These are phyloP conservation scores for Muscidifurax raptorellus DNA, from an alignment of 1,140 invertebrate genomes.

Conservation along the genomic window DNA sequence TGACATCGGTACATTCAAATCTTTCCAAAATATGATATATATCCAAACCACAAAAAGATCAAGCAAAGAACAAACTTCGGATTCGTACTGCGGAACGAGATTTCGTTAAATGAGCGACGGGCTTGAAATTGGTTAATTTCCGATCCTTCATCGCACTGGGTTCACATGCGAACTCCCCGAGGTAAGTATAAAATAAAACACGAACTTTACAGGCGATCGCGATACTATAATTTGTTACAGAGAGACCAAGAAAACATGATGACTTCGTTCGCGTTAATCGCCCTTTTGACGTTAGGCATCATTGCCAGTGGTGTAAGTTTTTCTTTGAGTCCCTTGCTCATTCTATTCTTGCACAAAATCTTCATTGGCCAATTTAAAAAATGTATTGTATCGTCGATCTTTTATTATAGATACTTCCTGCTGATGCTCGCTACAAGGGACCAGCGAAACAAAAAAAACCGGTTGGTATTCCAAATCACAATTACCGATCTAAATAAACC, in stretches of 20 bases:
- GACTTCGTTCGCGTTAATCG: not conserved
- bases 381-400: too few relatives aligned
- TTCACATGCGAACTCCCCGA: not conserved
- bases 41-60: not conserved
- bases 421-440: too few relatives aligned
- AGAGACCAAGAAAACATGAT: conserved; percentile 2
- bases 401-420: too few relatives aligned
- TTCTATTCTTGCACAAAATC: too few relatives aligned
- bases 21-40: not conserved
- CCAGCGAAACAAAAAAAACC: too few relatives aligned
- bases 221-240: conserved; percentile 6
- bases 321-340: not conserved
- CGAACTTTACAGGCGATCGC: not conserved
- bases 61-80: not conserved
- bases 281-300: not conserved
- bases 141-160: conserved; percentile 2
- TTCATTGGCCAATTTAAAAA: too few relatives aligned
- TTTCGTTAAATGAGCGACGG: conserved; percentile 30
- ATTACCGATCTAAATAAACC: too few relatives aligned
- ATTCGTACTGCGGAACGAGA: conserved; percentile 25
- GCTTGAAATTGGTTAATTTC: conserved; percentile 39
- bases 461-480: too few relatives aligned
- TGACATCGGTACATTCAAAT: not conserved
- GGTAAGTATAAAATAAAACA: conserved; percentile 33
- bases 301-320: conserved; percentile 13